phyloP scores from a whole-genome alignment of 2,113 vertebrate genomes.

The Penelope pileata region DNA sequence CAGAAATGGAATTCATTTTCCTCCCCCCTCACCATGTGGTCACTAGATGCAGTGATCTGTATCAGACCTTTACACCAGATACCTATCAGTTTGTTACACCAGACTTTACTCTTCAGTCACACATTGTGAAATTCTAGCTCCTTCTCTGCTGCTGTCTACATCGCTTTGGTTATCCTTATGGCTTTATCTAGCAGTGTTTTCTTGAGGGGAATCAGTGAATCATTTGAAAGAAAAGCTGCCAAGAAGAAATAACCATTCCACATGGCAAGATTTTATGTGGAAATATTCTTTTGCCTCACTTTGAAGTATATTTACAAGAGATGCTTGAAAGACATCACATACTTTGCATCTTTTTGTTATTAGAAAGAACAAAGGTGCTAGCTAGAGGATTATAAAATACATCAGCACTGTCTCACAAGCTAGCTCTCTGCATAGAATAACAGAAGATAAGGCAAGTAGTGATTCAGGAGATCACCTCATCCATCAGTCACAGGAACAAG shows the following conservation, averaged over 20 bases:
- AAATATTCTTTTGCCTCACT: neutral
- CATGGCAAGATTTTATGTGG: neutral
- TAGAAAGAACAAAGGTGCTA: neutral
- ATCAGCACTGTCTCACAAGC: neutral
- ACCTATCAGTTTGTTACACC: neutral
- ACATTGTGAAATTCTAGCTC: neutral
- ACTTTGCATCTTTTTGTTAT: neutral
- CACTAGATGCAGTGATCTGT: neutral
- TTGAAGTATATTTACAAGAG: neutral
- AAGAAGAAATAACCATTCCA: conserved; percentile 16
- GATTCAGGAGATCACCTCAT: neutral
- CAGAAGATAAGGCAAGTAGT: neutral
- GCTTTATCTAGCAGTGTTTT: conserved; percentile 13
- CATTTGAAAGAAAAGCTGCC: conserved; percentile 22
- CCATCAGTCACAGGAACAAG: neutral
- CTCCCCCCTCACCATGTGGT: neutral
- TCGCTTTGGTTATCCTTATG: neutral
- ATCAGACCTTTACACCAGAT: neutral
- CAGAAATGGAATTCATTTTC: neutral
- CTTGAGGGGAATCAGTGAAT: conserved; percentile 15
- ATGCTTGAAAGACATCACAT: neutral
- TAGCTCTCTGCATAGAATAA: neutral
- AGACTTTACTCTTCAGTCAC: neutral
- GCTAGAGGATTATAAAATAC: neutral
- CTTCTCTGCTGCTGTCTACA: neutral